Percentiles rank a stretch among this genome's conserved stretches.
These are phyloP conservation scores for Pteromalus puparum DNA, from an alignment of 1,140 invertebrate genomes.

Conservation along the genomic window DNA sequence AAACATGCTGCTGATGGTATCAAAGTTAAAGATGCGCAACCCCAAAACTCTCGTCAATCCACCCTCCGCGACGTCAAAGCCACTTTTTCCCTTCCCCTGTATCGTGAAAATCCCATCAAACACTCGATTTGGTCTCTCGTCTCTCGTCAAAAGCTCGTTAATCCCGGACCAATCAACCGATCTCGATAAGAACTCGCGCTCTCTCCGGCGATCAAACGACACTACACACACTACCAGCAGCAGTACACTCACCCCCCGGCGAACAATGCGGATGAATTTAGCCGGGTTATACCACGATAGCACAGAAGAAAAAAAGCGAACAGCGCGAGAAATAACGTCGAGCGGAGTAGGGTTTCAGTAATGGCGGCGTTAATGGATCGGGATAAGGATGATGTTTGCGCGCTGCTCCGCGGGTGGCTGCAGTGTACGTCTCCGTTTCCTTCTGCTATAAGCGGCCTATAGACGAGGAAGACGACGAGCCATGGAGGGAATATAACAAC, in stretches of 20 bases:
- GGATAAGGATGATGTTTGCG: slow-evolving; percentile 29
- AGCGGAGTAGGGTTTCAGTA: slow-evolving; percentile 28
- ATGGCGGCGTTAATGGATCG: slow-evolving; percentile 39
- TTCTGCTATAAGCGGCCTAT: too few species aligned
- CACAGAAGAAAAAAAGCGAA: not conserved
- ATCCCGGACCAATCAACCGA: not conserved
- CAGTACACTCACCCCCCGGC: not conserved
- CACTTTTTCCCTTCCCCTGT: too few species aligned
- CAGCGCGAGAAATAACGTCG: slow-evolving; percentile 1
- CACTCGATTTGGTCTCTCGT: not conserved
- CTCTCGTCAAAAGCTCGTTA: slow-evolving; percentile 33
- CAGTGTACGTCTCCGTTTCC: slow-evolving; percentile 16
- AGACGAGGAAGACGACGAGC: not conserved
- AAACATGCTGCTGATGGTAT: too few species aligned
- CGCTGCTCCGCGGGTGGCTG: slow-evolving; percentile 26
- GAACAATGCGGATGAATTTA: slow-evolving; percentile 25
- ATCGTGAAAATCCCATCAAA: not conserved
- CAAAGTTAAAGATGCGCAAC: too few species aligned
- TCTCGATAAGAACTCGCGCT: not conserved
- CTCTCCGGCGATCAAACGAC: slow-evolving; percentile 16
- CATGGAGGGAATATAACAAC: not conserved
- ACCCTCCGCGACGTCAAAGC: too few species aligned
- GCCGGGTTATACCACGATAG: not conserved
- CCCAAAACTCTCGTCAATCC: too few species aligned
- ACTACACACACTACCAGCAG: not conserved